Base-by-base conservation (phyloP, 2,113 vertebrate species). In the Pelecanoides urinatrix region DNA sequence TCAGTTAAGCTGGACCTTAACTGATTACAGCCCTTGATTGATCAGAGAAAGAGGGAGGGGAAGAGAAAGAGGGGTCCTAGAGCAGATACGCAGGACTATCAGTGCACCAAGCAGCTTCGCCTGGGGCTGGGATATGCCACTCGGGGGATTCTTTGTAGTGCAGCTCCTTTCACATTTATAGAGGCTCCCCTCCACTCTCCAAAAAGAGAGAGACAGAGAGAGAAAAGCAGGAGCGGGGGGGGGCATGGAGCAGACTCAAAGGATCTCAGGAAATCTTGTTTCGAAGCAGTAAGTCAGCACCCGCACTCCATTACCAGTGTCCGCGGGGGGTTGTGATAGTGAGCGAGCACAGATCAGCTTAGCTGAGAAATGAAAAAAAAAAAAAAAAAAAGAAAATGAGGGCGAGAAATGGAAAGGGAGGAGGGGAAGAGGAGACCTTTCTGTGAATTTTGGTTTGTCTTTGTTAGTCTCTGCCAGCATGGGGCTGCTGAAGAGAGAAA, bases 1-100 rank as follows among this genome's bases (percentile, higher is more conserved):
- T 97, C 97, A 97, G 98, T 97, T 99, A 98, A 99, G 98, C 99
- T 98, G 98, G 97, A 98, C 98, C 90, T 98, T 98, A 98, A 96
- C 97, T 98, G 98, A 99, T 99, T 98, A 98, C 97, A 97, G 98
- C 97, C 98, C 98, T 96, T 93, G 74, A 93, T 74, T 82, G 94
- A 94, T 96, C 94, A 68, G 62, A 49, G 59, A 47, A 45, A 85
- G 93, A 86, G 19, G 47, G 80, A 55, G 61, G 84, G 92, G 76
- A 70, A 65, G 58, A 86, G 71, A 77, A 65, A 86, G 81, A 68
- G 86, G 66, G 58, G 82, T 94, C 55, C 90, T 38, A 8, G 50
- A 50, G 55, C 86, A 84, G 84, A 92, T 95, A 94, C 53, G 67
- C 40, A 36, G 88, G 93, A 72, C 95, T 95, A 58, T 93, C 97